phyloP scores from a whole-genome alignment of 1,140 invertebrate genomes.

The Zophobas atratus region DNA sequence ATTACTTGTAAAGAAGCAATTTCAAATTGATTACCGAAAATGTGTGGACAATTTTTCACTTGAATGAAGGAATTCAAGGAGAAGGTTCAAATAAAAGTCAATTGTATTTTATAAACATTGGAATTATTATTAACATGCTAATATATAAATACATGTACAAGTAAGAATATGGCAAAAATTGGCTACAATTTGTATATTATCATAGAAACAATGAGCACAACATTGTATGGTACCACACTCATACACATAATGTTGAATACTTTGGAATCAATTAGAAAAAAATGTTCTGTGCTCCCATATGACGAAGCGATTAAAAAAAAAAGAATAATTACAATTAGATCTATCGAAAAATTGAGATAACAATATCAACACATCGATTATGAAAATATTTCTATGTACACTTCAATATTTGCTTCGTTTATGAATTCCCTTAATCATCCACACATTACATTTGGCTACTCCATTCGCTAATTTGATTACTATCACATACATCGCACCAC shows the following conservation, averaged over 20 bases:
- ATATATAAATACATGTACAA: conserved; percentile 55
- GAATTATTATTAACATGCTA: conserved; percentile 54
- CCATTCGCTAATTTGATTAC: background rate
- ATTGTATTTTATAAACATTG: conserved; percentile 53
- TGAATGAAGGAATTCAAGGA: background rate
- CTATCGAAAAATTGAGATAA: conserved; percentile 38
- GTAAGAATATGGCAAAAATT: conserved; percentile 57
- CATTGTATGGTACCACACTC: conserved; percentile 17
- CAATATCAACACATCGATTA: conserved; percentile 38
- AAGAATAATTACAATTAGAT: conserved; percentile 18
- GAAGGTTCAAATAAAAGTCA: background rate
- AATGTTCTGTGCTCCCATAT: conserved; percentile 1
- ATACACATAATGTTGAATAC: conserved; percentile 27
- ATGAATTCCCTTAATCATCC: background rate
- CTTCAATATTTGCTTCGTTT: conserved; percentile 18
- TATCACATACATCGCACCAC: background rate
- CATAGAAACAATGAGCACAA: conserved; percentile 57
- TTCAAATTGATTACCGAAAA: no score
- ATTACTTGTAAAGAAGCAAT: no score
- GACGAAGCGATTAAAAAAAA: conserved; percentile 23
- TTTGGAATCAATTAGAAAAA: conserved; percentile 38
- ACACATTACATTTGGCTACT: background rate
- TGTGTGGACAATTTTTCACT: background rate
- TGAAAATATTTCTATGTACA: conserved; percentile 38
- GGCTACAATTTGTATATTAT: conserved; percentile 52